A percentile compares a stretch with the other conserved stretches of the same genome.
phyloP scores from a whole-genome alignment of 2,797 vertebrate genomes.

The Clarias fuscus region DNA sequence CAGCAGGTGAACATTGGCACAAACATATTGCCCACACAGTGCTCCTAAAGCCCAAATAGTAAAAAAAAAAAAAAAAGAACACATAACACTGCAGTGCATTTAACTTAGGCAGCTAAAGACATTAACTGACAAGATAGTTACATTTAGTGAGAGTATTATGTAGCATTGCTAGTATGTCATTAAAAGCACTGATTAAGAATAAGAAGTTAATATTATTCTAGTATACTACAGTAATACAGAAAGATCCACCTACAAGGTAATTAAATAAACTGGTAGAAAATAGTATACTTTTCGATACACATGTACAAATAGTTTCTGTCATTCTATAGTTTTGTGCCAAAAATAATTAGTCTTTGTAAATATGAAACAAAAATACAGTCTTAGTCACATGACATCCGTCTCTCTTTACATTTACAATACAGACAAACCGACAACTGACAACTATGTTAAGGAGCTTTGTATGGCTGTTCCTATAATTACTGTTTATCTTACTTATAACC shows the following conservation, averaged over 20 bases:
- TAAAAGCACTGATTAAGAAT: no score
- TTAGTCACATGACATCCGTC: not conserved
- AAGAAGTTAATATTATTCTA: no score
- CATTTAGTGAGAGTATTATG: not conserved
- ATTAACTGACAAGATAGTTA: not conserved
- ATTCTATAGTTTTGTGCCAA: not conserved
- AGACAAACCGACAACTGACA: not conserved
- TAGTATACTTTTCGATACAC: not conserved
- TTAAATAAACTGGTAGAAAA: not conserved
- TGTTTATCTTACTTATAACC: not conserved
- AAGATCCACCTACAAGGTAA: not conserved
- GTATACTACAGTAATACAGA: not conserved
- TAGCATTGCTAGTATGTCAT: no score
- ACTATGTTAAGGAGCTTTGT: not conserved
- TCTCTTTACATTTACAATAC: conserved; percentile 2
- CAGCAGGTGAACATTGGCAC: not conserved
- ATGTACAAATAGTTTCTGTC: not conserved
- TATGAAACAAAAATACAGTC: not conserved
- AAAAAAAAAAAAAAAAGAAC: not conserved
- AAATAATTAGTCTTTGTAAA: not conserved
- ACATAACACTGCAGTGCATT: not conserved
- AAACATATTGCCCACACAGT: not conserved
- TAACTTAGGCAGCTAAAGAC: not conserved
- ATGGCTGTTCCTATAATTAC: not conserved
- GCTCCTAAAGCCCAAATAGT: not conserved